Base-by-base conservation (phyloP, 2,888 invertebrate genomes). In the Coelopa pilipes region DNA sequence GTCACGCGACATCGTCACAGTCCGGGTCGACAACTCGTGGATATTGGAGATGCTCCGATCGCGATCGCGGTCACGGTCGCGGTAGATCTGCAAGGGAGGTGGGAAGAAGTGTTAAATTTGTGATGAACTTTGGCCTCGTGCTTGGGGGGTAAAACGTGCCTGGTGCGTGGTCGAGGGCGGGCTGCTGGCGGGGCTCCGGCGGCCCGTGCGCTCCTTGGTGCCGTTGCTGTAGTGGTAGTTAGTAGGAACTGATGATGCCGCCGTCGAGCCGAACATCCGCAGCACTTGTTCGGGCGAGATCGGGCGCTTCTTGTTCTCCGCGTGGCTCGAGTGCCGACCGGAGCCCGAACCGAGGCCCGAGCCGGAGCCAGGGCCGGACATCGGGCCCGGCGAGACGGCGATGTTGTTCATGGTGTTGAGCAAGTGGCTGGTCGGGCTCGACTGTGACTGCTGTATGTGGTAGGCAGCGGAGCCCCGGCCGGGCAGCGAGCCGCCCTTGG, bases 261-360 rank as follows among this genome's bases (percentile, higher is more conserved):
- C 46, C 21, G 89, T 89, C 68, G 90, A 89, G 76, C 91, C 91
- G 81, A 91, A 91, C 85, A 91, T 86, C 86, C 92, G 90, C 81
- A 93, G 88, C 82, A 92, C 92, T 89, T 95, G 95, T 89, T 96
- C 95, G 76, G 95, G 95, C 66, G 95, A 95, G 79, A 95, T 95
- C 77, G 94, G 93, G 76, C 93, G 89, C 87, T 93, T 93, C 88
- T 93, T 93, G 70, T 83, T 83, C 74, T 82, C 83, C 49, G 81
- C 80, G 60, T 63, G 71, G 21, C 71, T 62, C 5, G 62, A 11
- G 24, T 49, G 49, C 49, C 15, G 21, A 24, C 60, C 24, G n/a
- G n/a, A n/a, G n/a, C n/a, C n/a, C n/a, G n/a, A n/a, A n/a, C n/a
- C n/a, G 15, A 17, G 19, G 17, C 47, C 47, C 19, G 65, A 15